phyloP scores from a whole-genome alignment of 30 jellyfish, hydroid and myxozoan genomes.

The Rhopilema esculentum region DNA sequence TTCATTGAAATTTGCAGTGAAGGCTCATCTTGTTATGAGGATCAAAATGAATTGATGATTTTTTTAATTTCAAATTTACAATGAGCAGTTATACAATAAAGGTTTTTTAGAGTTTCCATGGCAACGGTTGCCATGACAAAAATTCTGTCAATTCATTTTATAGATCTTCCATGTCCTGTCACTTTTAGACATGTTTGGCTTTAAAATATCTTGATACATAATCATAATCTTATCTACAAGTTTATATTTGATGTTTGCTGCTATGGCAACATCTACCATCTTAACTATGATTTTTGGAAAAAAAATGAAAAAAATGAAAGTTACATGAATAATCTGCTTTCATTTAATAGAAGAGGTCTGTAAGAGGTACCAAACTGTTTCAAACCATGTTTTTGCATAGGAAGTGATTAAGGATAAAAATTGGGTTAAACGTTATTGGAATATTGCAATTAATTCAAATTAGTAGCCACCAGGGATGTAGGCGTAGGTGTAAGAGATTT shows the following conservation, averaged over 20 bases:
- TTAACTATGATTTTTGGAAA: conserved; percentile 11
- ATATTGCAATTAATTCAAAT: too few species aligned
- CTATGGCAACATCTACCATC: conserved; percentile 39
- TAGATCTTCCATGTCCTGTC: not conserved
- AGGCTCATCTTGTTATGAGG: not conserved
- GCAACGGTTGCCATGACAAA: conserved; percentile 32
- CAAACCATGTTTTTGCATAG: not conserved
- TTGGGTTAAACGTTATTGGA: too few species aligned
- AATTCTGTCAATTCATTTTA: not conserved
- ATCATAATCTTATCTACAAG: conserved; percentile 25
- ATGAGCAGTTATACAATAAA: not conserved
- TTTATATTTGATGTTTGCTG: conserved; percentile 10
- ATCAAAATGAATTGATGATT: conserved; percentile 16
- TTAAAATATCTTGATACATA: not conserved
- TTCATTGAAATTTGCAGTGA: conserved; percentile 8
- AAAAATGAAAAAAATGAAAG: not conserved
- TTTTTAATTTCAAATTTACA: conserved; percentile 1
- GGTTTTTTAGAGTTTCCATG: not conserved
- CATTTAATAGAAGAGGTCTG: not conserved
- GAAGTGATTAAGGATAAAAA: not conserved
- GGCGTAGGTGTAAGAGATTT: too few species aligned
- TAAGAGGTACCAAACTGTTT: not conserved
- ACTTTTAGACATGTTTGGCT: not conserved
- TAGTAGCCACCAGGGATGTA: too few species aligned
- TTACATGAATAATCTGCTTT: not conserved